Evolutionary conservation across 2,113 vertebrate genomes (phyloP), one percentile per base, ranked within the genome.

Genomic region (Silurus glanis): DNA sequence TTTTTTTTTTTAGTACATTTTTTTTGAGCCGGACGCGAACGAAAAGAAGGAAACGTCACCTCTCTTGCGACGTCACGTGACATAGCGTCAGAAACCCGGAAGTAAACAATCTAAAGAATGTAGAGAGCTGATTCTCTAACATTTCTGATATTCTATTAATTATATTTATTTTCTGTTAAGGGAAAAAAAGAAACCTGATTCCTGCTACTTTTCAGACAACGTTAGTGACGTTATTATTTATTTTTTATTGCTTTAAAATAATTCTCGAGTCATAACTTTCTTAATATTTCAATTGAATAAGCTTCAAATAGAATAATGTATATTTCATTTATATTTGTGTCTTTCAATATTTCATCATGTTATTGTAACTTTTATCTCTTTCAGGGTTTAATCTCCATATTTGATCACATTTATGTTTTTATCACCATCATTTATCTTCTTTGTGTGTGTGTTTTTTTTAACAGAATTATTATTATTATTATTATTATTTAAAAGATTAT

Each of bases 31-130:
- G 47, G 74, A 53, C 49, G 71, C 19, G 47, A 74, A 51, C 21
- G n/a, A 76, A n/a, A 23, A 53, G 47, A 72, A 10, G 4, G 49
- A 72, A 10, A 8, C 51, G 12, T 16, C 25, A 37, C 9, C 4
- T 37, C 23, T 37, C 9, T 7, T 7, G 67, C 25, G 67, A 74
- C 37, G n/a, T 76, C 25, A 2, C 23, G n/a, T 78, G 74, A 56
- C 5, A 14, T 61, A 17, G n/a, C 56, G 56, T 61, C 56, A 80
- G 8, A 53, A 80, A 80, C 78, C 56, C 28, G 88, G 88, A 89
- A 89, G 85, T 87, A 87, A 89, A 89, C 82, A 86, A 84, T 74
- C 75, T 82, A 51, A 64, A 53, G 47, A 74, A 7, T 49, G 16
- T 25, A n/a, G 67, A 58, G 55, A 10, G 61, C 59, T 9, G 0